These are phyloP conservation scores for Andrena cerasifolii DNA, from an alignment of 1,140 invertebrate genomes.

Conservation along the genomic window DNA sequence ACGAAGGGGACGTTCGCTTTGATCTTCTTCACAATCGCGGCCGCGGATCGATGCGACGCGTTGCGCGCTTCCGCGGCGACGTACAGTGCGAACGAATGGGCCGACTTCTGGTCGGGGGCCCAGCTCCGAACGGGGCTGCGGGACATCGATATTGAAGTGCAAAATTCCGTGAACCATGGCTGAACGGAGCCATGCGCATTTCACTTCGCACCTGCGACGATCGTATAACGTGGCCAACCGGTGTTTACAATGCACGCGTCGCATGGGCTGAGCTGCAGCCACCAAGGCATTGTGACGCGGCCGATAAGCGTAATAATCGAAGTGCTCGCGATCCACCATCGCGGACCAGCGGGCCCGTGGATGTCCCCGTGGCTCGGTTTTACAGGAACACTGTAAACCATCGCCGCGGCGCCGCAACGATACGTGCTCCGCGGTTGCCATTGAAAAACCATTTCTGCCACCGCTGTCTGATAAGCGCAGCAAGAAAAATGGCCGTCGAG, in stretches of 20 bases:
- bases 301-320: slow-evolving; percentile 53
- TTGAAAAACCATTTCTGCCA: no score
- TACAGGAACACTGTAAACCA: not conserved
- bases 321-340: slow-evolving; percentile 25
- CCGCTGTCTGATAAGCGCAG: no score
- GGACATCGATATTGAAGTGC: slow-evolving; percentile 40
- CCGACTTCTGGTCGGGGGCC: not conserved
- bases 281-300: slow-evolving; percentile 34
- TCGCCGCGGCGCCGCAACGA: no score
- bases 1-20: no score
- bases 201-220: slow-evolving; percentile 52
- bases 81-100: not conserved
- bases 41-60: not conserved
- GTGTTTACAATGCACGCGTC: slow-evolving; percentile 51
- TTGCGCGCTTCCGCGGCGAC: not conserved
- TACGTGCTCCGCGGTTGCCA: no score
- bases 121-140: not conserved
- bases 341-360: not conserved
- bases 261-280: slow-evolving; percentile 4
- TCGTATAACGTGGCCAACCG: slow-evolving; percentile 48
- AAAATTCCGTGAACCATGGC: slow-evolving; percentile 44
- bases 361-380: not conserved
- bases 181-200: slow-evolving; percentile 42
- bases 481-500: no score
- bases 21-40: not conserved